These are phyloP conservation scores for Cremastinae sp. DNA, from an alignment of 2,888 invertebrate species.

Conservation along the genomic window DNA sequence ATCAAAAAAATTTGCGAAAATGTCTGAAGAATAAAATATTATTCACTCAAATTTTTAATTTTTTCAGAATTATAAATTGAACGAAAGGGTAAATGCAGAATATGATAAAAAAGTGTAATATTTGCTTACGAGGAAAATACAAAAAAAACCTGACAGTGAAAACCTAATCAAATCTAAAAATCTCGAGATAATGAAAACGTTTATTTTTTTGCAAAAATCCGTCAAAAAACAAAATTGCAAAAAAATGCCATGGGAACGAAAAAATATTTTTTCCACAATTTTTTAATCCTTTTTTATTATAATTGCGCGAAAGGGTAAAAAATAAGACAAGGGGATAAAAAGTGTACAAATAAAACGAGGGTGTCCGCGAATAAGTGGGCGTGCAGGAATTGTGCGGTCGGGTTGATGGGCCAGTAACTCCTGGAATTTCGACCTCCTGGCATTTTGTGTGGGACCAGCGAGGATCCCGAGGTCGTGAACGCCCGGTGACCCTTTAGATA, in stretches of 20 bases:
- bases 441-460: conserved; percentile 67
- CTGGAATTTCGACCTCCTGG: conserved; percentile 73
- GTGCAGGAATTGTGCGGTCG: conserved; percentile 51
- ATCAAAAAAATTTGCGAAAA: neutral
- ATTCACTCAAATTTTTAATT: neutral
- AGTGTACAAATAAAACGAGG: conserved; percentile 41
- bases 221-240: neutral
- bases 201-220: neutral
- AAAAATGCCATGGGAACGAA: neutral
- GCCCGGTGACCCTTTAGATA: conserved; percentile 79
- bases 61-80: conserved; percentile 10
- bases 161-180: conserved; percentile 6
- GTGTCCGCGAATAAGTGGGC: conserved; percentile 57
- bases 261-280: neutral
- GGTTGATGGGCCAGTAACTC: conserved; percentile 68
- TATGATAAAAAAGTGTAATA: conserved; percentile 28
- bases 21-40: conserved; percentile 5
- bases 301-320: conserved; percentile 17
- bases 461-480: conserved; percentile 73
- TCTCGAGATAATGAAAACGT: conserved; percentile 14
- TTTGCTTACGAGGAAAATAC: conserved; percentile 14
- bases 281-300: conserved; percentile 2
- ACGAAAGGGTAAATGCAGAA: conserved; percentile 19
- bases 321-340: conserved; percentile 24
- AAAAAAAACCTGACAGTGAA: conserved; percentile 2